These are phyloP conservation scores for Bolinopsis microptera DNA, from an alignment of 37 sponge, comb jelly and placozoan species.

Conservation along the genomic window DNA sequence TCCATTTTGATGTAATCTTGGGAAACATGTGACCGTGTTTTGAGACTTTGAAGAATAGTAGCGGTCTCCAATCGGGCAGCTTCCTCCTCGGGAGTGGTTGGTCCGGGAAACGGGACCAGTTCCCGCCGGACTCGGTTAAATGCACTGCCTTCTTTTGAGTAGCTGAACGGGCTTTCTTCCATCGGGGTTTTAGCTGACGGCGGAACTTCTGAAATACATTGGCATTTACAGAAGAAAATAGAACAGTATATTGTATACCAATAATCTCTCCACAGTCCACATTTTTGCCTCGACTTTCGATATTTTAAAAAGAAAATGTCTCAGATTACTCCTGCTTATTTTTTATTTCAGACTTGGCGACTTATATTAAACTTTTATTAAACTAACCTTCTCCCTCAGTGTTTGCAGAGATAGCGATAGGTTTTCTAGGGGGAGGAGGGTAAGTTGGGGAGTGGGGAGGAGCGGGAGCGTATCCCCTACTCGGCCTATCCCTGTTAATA, in stretches of 20 bases:
- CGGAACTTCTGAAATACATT: background rate
- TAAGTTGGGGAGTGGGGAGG: constrained; percentile 12
- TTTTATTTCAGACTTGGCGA: no score
- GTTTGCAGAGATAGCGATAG: constrained; percentile 31
- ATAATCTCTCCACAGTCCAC: no score
- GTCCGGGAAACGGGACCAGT: background rate
- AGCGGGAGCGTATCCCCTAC: background rate
- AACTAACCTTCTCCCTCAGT: background rate
- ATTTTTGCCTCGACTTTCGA: no score
- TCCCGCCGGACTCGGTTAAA: background rate
- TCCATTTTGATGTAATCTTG: background rate
- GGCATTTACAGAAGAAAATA: no score
- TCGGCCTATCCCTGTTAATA: background rate
- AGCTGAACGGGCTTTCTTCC: background rate
- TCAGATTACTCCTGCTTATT: no score
- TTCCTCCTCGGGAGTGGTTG: background rate
- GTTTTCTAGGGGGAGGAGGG: constrained; percentile 4
- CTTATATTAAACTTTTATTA: no score
- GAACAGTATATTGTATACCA: no score
- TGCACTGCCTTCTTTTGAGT: constrained; percentile 12
- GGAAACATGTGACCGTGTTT: background rate
- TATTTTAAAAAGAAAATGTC: no score
- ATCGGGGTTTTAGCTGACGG: background rate
- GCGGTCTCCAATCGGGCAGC: background rate
- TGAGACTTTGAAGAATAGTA: background rate